Conservation (phyloP, 2,888 invertebrate species). For the Phytoseiulus persimilis region DNA sequence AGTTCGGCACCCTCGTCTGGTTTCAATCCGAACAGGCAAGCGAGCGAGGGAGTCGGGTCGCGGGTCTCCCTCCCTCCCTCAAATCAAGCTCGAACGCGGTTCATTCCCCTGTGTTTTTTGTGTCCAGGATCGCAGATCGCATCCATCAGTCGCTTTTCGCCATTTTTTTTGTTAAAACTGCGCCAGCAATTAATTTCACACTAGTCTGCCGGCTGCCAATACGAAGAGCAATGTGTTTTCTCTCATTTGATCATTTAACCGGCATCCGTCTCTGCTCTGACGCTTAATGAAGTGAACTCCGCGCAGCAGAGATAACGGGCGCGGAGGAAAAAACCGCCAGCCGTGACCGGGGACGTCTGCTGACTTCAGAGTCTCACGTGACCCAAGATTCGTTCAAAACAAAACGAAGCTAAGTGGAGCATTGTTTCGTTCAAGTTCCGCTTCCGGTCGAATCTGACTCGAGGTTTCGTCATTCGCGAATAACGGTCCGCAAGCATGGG, state of each 20-base stretch:
- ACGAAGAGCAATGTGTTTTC: slow-evolving; percentile 5
- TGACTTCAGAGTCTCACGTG: too few relatives aligned
- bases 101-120: not conserved
- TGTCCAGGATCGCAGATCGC: slow-evolving; percentile 12
- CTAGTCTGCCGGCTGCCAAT: not conserved
- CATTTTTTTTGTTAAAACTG: slow-evolving; percentile 24
- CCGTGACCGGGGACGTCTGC: not conserved
- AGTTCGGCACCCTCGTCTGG: not conserved
- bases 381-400: too few relatives aligned
- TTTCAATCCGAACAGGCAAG: not conserved
- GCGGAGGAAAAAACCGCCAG: not conserved
- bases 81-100: not conserved
- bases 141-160: slow-evolving; percentile 17
- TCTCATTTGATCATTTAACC: not conserved
- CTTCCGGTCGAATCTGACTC: too few relatives aligned
- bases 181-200: not conserved
- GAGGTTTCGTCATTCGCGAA: too few relatives aligned
- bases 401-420: too few relatives aligned
- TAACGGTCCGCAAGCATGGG: too few relatives aligned
- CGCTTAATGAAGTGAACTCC: not conserved
- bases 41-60: not conserved
- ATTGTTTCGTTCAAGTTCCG: too few relatives aligned
- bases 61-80: not conserved
- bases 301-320: not conserved
- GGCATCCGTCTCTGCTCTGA: not conserved